phyloP scores from a whole-genome alignment of 2,113 vertebrate genomes.

The Pogonocichla stellata region DNA sequence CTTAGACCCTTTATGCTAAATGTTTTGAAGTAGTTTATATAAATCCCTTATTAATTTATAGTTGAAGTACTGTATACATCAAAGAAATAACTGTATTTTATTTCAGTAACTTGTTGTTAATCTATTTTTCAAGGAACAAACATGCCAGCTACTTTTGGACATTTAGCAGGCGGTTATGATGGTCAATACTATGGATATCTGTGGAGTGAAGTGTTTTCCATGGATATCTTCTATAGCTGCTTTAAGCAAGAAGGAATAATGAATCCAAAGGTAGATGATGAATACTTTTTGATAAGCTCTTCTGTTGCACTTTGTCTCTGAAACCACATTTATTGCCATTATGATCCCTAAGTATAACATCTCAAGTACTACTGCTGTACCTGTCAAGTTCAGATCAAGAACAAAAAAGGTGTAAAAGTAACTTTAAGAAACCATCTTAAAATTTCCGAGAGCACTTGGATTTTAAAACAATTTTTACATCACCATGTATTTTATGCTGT shows the following conservation, averaged over 20 bases:
- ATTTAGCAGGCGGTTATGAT: constrained; percentile 91
- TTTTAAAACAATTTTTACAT: background rate
- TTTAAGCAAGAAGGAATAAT: constrained; percentile 92
- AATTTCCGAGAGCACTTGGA: background rate
- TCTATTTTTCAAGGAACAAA: constrained; percentile 76
- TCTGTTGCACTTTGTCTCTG: background rate
- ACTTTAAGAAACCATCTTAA: background rate
- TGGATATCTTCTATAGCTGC: constrained; percentile 92
- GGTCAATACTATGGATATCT: constrained; percentile 95
- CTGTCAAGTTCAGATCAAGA: background rate
- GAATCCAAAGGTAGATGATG: constrained; percentile 84
- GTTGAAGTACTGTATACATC: background rate
- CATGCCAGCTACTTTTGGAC: constrained; percentile 83
- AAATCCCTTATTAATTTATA: background rate
- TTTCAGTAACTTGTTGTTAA: background rate
- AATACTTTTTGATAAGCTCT: background rate
- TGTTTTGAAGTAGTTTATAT: background rate
- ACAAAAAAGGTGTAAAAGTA: background rate
- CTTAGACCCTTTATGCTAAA: background rate
- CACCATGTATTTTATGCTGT: background rate
- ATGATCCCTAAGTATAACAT: background rate
- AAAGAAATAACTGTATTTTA: background rate
- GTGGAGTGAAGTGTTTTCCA: constrained; percentile 95
- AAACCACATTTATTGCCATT: background rate
- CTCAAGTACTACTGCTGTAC: background rate